Conservation (phyloP, 64 coral and sea anemone genomes). For the Montipora capricornis region DNA sequence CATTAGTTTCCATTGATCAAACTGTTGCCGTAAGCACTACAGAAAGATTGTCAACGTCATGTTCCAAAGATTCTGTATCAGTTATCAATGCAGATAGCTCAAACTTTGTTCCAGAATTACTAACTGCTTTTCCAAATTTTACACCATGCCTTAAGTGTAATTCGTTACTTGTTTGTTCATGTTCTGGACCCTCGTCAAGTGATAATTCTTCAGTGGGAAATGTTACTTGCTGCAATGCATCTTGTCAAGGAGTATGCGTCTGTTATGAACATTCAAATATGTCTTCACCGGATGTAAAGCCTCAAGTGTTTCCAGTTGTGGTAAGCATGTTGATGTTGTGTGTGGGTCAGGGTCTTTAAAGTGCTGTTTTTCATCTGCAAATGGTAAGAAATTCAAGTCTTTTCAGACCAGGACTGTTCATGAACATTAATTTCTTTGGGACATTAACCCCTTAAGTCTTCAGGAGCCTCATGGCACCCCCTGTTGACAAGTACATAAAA, state of each 20-base stretch:
- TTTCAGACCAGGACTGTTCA: too few relatives aligned
- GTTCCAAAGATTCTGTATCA: not conserved
- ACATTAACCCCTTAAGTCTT: too few relatives aligned
- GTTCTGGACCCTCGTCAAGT: not conserved
- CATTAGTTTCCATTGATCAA: not conserved
- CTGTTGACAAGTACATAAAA: too few relatives aligned
- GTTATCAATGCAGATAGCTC: not conserved
- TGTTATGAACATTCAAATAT: not conserved
- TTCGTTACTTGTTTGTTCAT: slow-evolving; percentile 40
- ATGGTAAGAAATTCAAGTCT: too few relatives aligned
- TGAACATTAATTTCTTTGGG: too few relatives aligned
- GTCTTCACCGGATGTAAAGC: slow-evolving; percentile 17
- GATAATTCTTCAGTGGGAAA: not conserved
- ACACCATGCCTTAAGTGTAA: slow-evolving; percentile 14
- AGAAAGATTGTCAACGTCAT: not conserved
- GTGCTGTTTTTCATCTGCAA: too few relatives aligned
- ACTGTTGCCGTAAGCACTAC: not conserved
- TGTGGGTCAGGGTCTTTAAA: too few relatives aligned
- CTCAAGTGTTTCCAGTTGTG: slow-evolving; percentile 15
- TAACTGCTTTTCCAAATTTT: slow-evolving; percentile 16
- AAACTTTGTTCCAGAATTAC: not conserved
- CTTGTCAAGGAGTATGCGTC: not conserved
- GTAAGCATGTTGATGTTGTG: not conserved
- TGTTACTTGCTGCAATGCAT: not conserved
- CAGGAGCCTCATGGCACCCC: too few relatives aligned